Evolutionary conservation across 2,113 vertebrate genomes (phyloP).

Genomic region (Leptobrachium ailaonicum): DNA sequence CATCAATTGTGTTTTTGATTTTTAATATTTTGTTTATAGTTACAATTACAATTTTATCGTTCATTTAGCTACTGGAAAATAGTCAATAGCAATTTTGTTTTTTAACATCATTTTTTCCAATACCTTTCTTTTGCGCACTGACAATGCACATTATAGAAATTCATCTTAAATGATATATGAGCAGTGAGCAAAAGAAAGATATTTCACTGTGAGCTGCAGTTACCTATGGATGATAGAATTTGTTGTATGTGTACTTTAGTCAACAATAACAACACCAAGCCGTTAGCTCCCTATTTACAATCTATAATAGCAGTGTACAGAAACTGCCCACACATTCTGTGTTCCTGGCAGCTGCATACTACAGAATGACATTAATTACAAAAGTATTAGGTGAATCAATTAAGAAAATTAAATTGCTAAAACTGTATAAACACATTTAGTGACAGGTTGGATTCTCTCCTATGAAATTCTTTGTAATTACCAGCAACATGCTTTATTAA

Average conservation of each 20-base stretch:
- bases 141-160: background rate
- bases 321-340: conserved; percentile 1
- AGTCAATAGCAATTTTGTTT: no score
- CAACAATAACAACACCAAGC: conserved; percentile 9
- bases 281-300: conserved; percentile 25
- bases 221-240: conserved; percentile 62
- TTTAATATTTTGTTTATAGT: no score
- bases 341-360: conserved; percentile 31
- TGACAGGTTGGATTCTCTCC: background rate
- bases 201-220: conserved; percentile 55
- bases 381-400: conserved; percentile 52
- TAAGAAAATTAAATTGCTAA: conserved; percentile 52
- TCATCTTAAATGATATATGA: background rate
- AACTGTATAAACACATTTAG: conserved; percentile 14
- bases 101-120: background rate
- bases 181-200: background rate
- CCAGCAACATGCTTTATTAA: no score
- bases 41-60: no score
- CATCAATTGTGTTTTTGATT: no score
- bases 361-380: conserved; percentile 56
- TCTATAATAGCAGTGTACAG: conserved; percentile 44
- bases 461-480: conserved; percentile 33
- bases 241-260: conserved; percentile 45
- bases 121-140: background rate
- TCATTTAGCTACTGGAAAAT: no score